A percentile compares a stretch with the other conserved stretches of the same genome.
Evolutionary conservation across 2,888 invertebrate species (phyloP).

Genomic region (Campopleginae sp.): DNA sequence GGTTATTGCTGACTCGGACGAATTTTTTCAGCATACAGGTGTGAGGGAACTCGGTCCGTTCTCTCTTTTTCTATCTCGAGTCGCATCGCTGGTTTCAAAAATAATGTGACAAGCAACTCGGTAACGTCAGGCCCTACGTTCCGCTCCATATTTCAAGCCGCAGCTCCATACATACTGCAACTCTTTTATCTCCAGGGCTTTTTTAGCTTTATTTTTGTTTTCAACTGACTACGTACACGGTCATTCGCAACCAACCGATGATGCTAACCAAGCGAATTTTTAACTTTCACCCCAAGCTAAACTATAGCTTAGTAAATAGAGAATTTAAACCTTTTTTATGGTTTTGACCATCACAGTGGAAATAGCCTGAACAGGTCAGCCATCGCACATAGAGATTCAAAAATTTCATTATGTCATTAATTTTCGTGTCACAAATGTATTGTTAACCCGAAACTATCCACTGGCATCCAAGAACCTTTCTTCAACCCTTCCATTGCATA

Average conservation of each 20-base stretch:
- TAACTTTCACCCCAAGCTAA: slow-evolving; percentile 19
- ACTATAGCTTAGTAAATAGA: slow-evolving; percentile 15
- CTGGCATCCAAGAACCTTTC: background rate
- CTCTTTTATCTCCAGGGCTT: slow-evolving; percentile 46
- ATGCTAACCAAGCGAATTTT: slow-evolving; percentile 31
- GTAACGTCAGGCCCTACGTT: slow-evolving; percentile 78
- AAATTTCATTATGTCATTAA: background rate
- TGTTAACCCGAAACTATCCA: background rate
- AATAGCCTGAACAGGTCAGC: slow-evolving; percentile 12
- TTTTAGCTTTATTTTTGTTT: slow-evolving; percentile 54
- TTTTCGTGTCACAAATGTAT: background rate
- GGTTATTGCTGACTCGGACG: slow-evolving; percentile 79
- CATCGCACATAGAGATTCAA: background rate
- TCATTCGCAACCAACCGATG: slow-evolving; percentile 43
- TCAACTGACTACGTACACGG: slow-evolving; percentile 28
- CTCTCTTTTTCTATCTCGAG: slow-evolving; percentile 60
- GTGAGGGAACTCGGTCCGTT: slow-evolving; percentile 70
- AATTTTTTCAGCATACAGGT: slow-evolving; percentile 63
- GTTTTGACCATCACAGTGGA: background rate
- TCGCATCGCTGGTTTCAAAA: slow-evolving; percentile 80
- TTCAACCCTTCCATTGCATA: too few species aligned
- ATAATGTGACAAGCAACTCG: slow-evolving; percentile 79
- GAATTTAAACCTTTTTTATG: slow-evolving; percentile 2
- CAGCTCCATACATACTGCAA: slow-evolving; percentile 64
- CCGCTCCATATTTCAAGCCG: slow-evolving; percentile 76